A percentile compares a stretch with the other conserved stretches of the same genome.
These are phyloP conservation scores for Apocheima hispidaria DNA, from an alignment of 2,888 invertebrate species.

Conservation along the genomic window DNA sequence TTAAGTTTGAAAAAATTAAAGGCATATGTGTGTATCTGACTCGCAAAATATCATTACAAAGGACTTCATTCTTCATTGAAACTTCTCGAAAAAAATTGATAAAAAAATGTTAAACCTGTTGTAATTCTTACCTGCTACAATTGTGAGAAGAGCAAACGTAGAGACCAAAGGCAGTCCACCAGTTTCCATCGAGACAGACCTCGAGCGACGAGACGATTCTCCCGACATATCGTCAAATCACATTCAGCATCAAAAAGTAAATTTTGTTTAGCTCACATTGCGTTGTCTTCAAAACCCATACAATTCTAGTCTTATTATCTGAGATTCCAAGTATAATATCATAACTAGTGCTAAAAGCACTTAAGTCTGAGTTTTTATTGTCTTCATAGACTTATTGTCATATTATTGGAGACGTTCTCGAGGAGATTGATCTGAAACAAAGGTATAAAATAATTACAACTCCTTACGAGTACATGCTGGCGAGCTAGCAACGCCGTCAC, in stretches of 20 bases:
- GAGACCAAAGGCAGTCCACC: constrained; percentile 78
- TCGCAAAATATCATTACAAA: background rate
- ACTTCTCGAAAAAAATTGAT: background rate
- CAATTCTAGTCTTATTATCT: constrained; percentile 47
- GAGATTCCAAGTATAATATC: constrained; percentile 38
- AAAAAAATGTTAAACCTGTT: background rate
- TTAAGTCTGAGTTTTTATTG: constrained; percentile 50
- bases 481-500: constrained; percentile 13
- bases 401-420: constrained; percentile 47
- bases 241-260: constrained; percentile 48
- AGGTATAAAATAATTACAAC: constrained; percentile 41
- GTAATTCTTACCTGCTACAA: constrained; percentile 74
- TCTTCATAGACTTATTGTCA: constrained; percentile 59
- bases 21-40: background rate
- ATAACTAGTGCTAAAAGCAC: constrained; percentile 19
- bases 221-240: constrained; percentile 68
- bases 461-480: constrained; percentile 14
- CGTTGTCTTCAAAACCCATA: constrained; percentile 56
- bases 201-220: constrained; percentile 64
- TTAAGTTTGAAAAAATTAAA: background rate
- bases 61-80: background rate
- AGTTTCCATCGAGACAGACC: constrained; percentile 75
- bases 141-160: constrained; percentile 79
- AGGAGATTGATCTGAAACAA: constrained; percentile 67
- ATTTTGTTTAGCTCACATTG: constrained; percentile 57